Conservation (phyloP, 2,113 vertebrate species). For the Ornithorhynchus anatinus region DNA sequence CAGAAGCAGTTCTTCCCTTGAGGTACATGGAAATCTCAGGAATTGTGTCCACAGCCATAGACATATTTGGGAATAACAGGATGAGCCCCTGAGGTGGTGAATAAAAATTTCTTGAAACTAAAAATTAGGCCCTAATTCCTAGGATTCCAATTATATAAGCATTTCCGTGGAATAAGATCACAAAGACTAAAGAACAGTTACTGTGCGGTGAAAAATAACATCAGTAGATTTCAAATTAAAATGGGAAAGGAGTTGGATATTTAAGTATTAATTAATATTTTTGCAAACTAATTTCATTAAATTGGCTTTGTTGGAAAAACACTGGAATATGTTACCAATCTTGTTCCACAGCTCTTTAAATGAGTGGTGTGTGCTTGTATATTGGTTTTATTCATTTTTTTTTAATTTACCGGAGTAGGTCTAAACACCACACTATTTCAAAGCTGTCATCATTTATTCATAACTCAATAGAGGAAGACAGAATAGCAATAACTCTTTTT, state of each 20-base stretch:
- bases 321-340: constrained; percentile 22
- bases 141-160: too few species aligned
- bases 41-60: too few species aligned
- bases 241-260: constrained; percentile 29
- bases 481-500: constrained; percentile 29
- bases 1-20: too few species aligned
- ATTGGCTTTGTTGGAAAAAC: constrained; percentile 44
- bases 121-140: too few species aligned
- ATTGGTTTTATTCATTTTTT: constrained; percentile 45
- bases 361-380: constrained; percentile 25
- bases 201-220: background rate
- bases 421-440: constrained; percentile 46
- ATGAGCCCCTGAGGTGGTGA: too few species aligned
- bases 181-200: background rate
- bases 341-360: constrained; percentile 23
- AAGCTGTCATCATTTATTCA: constrained; percentile 58
- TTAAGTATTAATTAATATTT: constrained; percentile 57
- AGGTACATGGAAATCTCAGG: too few species aligned
- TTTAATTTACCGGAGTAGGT: constrained; percentile 55
- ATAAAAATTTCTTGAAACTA: too few species aligned
- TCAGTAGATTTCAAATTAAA: constrained; percentile 47
- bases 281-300: constrained; percentile 49
- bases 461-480: constrained; percentile 43
- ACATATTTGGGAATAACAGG: too few species aligned
- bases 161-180: background rate